Percentiles rank a stretch among this genome's conserved stretches.
phyloP scores from a whole-genome alignment of 1,140 invertebrate genomes.

The Coelopa frigida region DNA sequence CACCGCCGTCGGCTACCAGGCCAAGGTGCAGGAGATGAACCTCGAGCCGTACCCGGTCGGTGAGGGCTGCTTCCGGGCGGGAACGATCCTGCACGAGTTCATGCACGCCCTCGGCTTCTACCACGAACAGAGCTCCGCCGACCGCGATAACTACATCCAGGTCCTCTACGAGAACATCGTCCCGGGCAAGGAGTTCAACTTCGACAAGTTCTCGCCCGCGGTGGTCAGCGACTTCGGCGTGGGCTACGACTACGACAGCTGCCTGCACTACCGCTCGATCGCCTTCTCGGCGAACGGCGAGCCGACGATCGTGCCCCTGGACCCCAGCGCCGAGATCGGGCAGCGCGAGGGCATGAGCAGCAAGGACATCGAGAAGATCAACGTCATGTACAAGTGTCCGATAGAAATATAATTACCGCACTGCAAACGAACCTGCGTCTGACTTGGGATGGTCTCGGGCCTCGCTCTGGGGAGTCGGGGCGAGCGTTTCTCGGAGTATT shows the following conservation, averaged over 20 bases:
- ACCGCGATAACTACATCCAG: slow-evolving; percentile 53
- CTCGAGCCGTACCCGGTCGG: slow-evolving; percentile 42
- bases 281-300: slow-evolving; percentile 66
- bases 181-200: slow-evolving; percentile 50
- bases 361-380: slow-evolving; percentile 49
- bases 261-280: slow-evolving; percentile 68
- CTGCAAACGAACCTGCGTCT: too few species aligned
- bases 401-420: slow-evolving; percentile 18
- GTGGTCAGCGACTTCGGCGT: slow-evolving; percentile 47
- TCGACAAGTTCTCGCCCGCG: slow-evolving; percentile 47
- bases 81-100: slow-evolving; percentile 59
- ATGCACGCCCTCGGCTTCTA: slow-evolving; percentile 57
- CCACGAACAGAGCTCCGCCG: slow-evolving; percentile 55
- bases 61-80: slow-evolving; percentile 49
- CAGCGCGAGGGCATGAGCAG: slow-evolving; percentile 56
- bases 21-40: slow-evolving; percentile 49
- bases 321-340: slow-evolving; percentile 45
- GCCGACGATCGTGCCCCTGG: slow-evolving; percentile 56
- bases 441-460: too few species aligned
- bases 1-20: slow-evolving; percentile 50
- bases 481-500: too few species aligned
- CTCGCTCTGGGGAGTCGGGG: too few species aligned
- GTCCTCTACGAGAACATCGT: slow-evolving; percentile 54
- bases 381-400: slow-evolving; percentile 41
- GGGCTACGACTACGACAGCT: slow-evolving; percentile 61